Evolutionary conservation across 2,888 invertebrate genomes (phyloP).

Genomic region (Leucophenga maculata): DNA sequence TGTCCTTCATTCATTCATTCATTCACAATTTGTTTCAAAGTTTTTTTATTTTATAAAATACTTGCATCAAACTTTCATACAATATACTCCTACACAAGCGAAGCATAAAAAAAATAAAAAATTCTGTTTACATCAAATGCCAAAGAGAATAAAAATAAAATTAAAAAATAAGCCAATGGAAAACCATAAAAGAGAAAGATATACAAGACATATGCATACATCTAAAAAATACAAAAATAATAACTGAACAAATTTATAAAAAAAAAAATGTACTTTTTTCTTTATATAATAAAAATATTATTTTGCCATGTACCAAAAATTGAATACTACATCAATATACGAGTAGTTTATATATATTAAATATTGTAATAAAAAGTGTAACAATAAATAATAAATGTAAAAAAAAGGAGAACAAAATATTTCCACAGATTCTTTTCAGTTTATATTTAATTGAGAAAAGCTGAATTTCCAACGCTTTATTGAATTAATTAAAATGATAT

Average conservation of each 20-base stretch:
- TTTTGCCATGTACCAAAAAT: too few relatives aligned
- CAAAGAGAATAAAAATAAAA: conserved; percentile 16
- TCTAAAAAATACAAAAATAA: not conserved
- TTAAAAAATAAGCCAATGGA: not conserved
- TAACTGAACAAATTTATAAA: not conserved
- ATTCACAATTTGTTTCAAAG: not conserved
- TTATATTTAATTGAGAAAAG: not conserved
- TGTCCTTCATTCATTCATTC: too few relatives aligned
- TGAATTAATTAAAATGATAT: too few relatives aligned
- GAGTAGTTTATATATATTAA: not conserved
- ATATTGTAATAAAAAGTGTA: not conserved
- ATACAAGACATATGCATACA: not conserved
- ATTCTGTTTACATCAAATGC: conserved; percentile 5
- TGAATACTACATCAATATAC: not conserved
- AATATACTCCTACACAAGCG: not conserved
- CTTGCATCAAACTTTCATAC: not conserved
- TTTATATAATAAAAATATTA: too few relatives aligned
- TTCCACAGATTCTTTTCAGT: not conserved
- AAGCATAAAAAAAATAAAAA: not conserved
- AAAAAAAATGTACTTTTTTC: too few relatives aligned
- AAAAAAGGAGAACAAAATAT: conserved; percentile 1
- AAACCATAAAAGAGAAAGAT: not conserved
- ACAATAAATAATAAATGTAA: conserved; percentile 2
- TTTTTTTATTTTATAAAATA: not conserved
- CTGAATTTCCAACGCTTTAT: too few relatives aligned